Percentiles rank a stretch among this genome's conserved stretches.
Evolutionary conservation across 2,888 invertebrate genomes (phyloP).

Genomic region (Lacanobia wlatinum): DNA sequence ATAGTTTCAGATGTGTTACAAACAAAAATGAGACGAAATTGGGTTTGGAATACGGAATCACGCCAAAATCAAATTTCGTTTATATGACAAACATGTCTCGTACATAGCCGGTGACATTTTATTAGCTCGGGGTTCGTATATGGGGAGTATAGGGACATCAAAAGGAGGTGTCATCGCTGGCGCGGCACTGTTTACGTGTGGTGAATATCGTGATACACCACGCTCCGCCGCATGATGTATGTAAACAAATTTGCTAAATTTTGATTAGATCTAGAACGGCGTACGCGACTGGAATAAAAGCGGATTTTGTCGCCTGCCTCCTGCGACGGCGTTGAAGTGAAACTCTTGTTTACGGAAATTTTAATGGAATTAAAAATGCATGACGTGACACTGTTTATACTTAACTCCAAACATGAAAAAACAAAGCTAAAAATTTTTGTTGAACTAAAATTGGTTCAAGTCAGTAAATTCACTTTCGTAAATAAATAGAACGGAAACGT

Average conservation of each 20-base stretch:
- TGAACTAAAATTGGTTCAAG: slow-evolving; percentile 15
- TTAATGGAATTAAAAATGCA: slow-evolving; percentile 32
- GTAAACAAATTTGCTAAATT: slow-evolving; percentile 89
- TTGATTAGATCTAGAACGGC: slow-evolving; percentile 85
- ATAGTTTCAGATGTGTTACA: slow-evolving; percentile 76
- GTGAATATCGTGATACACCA: slow-evolving; percentile 81
- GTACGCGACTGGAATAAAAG: slow-evolving; percentile 82
- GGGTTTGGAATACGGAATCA: slow-evolving; percentile 79
- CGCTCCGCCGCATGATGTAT: slow-evolving; percentile 77
- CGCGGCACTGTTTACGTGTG: slow-evolving; percentile 84
- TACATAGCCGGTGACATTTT: slow-evolving; percentile 80
- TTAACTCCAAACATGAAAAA: slow-evolving; percentile 12
- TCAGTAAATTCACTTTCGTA: slow-evolving; percentile 2
- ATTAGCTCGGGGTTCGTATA: slow-evolving; percentile 79
- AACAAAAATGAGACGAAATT: slow-evolving; percentile 78
- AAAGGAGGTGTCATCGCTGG: slow-evolving; percentile 83
- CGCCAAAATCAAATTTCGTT: slow-evolving; percentile 82
- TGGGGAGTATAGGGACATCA: slow-evolving; percentile 78
- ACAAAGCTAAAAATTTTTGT: neutral
- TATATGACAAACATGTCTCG: slow-evolving; percentile 83
- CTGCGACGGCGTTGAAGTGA: slow-evolving; percentile 28
- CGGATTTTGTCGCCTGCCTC: slow-evolving; percentile 42
- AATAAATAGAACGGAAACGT: slow-evolving; percentile 54
- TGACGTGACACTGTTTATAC: neutral
- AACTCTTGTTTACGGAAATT: slow-evolving; percentile 28